These are phyloP conservation scores for Eulemur albifrons DNA, from an alignment of 2,797 vertebrate species.

Conservation along the genomic window DNA sequence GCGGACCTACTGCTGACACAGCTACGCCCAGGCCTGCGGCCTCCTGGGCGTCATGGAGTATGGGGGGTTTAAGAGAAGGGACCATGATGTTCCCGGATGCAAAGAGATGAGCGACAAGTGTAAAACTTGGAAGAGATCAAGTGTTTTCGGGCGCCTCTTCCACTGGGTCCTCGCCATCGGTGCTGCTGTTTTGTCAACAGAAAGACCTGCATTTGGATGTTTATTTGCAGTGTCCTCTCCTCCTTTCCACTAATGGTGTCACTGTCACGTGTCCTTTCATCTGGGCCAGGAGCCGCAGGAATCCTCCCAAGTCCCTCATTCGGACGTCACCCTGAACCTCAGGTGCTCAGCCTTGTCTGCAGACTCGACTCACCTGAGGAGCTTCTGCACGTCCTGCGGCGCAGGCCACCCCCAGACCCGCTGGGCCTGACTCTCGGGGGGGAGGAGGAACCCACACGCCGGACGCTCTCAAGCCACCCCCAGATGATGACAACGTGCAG, in stretches of 20 bases:
- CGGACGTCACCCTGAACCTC: not conserved
- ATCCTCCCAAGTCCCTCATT: not conserved
- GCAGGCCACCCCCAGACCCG: not conserved
- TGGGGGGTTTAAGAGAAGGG: not conserved
- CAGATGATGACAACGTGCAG: not conserved
- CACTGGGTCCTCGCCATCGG: not conserved
- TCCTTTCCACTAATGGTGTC: not conserved
- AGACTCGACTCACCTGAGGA: not conserved
- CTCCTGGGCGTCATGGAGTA: not conserved
- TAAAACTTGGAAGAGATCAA: not conserved
- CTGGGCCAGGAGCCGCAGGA: not conserved
- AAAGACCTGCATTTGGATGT: not conserved
- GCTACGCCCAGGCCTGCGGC: not conserved
- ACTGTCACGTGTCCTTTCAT: not conserved
- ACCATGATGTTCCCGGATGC: not conserved
- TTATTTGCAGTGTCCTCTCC: not conserved
- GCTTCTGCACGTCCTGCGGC: not conserved
- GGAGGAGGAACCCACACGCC: not conserved
- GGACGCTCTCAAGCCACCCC: not conserved
- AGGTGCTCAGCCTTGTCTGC: not conserved
- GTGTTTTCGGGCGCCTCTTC: not conserved
- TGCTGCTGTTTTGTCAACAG: not conserved
- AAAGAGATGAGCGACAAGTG: not conserved
- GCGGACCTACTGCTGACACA: not conserved
- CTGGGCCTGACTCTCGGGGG: no score